A percentile compares a stretch with the other conserved stretches of the same genome.
These are phyloP conservation scores for Machaerirhynchus nigripectus DNA, from an alignment of 2,113 vertebrate genomes.

Conservation along the genomic window DNA sequence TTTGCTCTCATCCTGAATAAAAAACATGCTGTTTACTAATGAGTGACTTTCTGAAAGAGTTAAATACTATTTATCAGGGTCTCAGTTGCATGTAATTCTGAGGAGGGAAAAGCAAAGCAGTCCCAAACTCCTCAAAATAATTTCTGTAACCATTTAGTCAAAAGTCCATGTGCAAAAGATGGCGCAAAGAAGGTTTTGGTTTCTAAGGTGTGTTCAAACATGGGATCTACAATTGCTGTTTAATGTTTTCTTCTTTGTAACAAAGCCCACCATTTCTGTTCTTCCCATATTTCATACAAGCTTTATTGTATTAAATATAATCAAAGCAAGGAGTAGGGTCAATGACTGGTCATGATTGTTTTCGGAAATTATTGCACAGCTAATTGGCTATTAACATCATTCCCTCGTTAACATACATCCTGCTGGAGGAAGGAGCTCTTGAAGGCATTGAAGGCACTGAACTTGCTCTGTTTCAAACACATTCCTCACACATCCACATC, in stretches of 20 bases:
- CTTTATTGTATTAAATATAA: conserved; percentile 75
- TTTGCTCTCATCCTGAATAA: not conserved
- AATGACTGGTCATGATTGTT: conserved; percentile 20
- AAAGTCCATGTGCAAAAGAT: not conserved
- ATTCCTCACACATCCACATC: conserved; percentile 80
- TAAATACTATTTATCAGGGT: not conserved
- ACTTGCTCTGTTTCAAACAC: not conserved
- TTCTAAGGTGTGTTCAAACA: not conserved
- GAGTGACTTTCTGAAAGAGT: not conserved
- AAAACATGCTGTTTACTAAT: not conserved
- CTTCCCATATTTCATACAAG: conserved; percentile 30
- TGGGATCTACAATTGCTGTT: not conserved
- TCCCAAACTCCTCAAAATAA: not conserved
- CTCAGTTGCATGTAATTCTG: not conserved
- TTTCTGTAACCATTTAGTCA: not conserved
- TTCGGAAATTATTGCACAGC: conserved; percentile 62
- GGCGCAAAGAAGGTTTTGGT: not conserved
- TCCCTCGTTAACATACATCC: conserved; percentile 34
- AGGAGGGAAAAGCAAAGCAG: not conserved
- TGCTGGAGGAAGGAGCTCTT: conserved; percentile 25
- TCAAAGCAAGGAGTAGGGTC: conserved; percentile 52
- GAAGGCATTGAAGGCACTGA: conserved; percentile 59
- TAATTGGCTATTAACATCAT: conserved; percentile 63
- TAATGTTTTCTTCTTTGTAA: not conserved
- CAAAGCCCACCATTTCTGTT: not conserved